Evolutionary conservation across 2,888 invertebrate genomes (phyloP).

Genomic region (Drosophila anomelani): DNA sequence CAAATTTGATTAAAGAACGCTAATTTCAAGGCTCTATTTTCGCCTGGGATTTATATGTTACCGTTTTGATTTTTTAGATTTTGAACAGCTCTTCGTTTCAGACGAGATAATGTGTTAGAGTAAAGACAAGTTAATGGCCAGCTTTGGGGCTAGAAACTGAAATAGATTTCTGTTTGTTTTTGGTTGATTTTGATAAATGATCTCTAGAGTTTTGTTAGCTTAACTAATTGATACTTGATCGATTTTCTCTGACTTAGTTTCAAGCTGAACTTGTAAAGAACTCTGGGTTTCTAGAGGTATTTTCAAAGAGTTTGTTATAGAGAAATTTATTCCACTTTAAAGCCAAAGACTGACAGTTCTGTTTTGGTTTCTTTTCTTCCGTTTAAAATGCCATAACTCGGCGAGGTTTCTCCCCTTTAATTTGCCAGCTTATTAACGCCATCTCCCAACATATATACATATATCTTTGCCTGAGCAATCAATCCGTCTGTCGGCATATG

Average conservation of each 20-base stretch:
- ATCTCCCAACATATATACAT: not conserved
- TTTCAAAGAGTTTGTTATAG: not conserved
- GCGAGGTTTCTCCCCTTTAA: conserved; percentile 20
- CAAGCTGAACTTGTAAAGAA: conserved; percentile 2
- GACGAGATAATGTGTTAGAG: conserved; percentile 1
- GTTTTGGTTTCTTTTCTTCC: not conserved
- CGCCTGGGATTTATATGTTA: not conserved
- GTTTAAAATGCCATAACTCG: conserved; percentile 6
- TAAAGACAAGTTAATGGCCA: conserved; percentile 8
- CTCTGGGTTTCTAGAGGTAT: not conserved
- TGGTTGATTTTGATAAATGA: conserved; percentile 30
- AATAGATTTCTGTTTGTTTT: conserved; percentile 9
- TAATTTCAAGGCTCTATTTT: conserved; percentile 14
- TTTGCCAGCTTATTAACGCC: conserved; percentile 28
- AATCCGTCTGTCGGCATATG: conserved; percentile 24
- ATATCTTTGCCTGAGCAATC: conserved; percentile 4
- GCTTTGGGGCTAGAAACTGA: not conserved
- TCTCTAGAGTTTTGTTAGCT: conserved; percentile 12
- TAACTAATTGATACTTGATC: conserved; percentile 14
- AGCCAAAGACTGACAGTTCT: conserved; percentile 10
- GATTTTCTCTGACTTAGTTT: conserved; percentile 7
- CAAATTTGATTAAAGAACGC: conserved; percentile 50
- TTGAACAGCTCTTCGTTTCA: not conserved
- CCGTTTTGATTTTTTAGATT: conserved; percentile 1
- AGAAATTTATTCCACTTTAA: not conserved